Conservation (phyloP, 2,113 vertebrate species). For the Papio anubis region DNA sequence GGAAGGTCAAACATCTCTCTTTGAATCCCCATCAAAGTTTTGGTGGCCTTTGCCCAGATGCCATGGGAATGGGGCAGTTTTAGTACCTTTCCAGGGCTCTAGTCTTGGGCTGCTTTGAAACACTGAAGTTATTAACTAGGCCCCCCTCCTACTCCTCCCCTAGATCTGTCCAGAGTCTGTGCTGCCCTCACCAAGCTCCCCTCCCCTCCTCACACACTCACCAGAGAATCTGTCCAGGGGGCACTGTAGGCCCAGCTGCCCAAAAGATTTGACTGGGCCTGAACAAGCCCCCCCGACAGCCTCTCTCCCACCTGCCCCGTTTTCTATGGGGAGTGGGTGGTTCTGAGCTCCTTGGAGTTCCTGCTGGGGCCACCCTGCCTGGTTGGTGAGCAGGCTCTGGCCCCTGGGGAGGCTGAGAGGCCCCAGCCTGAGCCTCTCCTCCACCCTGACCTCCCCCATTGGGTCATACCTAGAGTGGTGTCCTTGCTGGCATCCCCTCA, state of each 20-base stretch:
- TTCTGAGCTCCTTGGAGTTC: slow-evolving; percentile 15
- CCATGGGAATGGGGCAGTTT: slow-evolving; percentile 42
- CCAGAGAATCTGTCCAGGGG: not conserved
- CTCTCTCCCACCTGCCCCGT: not conserved
- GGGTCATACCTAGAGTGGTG: not conserved
- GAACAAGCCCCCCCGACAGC: not conserved
- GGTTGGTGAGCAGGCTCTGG: not conserved
- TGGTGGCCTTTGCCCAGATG: slow-evolving; percentile 30
- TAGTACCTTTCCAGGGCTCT: not conserved
- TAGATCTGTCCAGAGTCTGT: not conserved
- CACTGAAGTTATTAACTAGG: not conserved
- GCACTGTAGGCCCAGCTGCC: not conserved
- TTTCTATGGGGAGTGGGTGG: not conserved
- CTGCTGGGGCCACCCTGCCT: not conserved
- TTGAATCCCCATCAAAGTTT: not conserved
- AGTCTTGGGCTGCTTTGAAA: slow-evolving; percentile 35
- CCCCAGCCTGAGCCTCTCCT: not conserved
- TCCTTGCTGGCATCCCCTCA: not conserved
- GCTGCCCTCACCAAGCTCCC: not conserved
- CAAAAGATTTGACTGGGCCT: not conserved
- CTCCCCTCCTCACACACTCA: too few species aligned
- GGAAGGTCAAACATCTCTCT: not conserved
- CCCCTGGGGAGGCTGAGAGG: not conserved
- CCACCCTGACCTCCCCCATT: not conserved
- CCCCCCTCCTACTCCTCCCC: not conserved